Evolutionary conservation across 2,888 invertebrate species (phyloP).

Genomic region (Dromius quadrimaculatus): DNA sequence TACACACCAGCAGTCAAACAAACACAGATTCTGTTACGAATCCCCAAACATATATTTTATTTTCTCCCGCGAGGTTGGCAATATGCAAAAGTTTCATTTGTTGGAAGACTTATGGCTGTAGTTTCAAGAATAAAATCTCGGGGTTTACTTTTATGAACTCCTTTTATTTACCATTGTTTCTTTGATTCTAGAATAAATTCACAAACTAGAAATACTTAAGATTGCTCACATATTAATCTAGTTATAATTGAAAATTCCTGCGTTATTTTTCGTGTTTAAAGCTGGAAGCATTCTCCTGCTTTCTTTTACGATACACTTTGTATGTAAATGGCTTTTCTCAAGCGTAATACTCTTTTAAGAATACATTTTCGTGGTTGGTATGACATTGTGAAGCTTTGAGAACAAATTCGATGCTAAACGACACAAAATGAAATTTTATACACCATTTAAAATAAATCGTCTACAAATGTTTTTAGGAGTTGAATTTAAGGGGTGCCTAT

Average conservation of each 20-base stretch:
- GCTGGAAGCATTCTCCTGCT: conserved; percentile 6
- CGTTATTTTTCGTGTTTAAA: conserved; percentile 24
- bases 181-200: not conserved
- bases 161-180: not conserved
- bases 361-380: conserved; percentile 41
- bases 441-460: conserved; percentile 15
- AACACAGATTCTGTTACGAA: not conserved
- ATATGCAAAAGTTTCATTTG: not conserved
- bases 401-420: conserved; percentile 32
- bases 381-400: conserved; percentile 16
- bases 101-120: not conserved
- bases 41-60: not conserved
- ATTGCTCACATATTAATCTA: not conserved
- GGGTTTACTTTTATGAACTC: not conserved
- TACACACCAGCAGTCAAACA: no score
- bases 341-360: conserved; percentile 28
- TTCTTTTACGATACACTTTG: conserved; percentile 39
- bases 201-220: not conserved
- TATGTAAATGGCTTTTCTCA: conserved; percentile 40
- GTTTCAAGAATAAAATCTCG: not conserved
- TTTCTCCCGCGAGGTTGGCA: not conserved
- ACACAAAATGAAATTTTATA: conserved; percentile 33
- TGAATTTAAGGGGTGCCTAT: conserved; percentile 32
- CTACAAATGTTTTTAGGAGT: conserved; percentile 4
- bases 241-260: conserved; percentile 22